Conservation (phyloP, 2,888 invertebrate species). For the Tortrix viridana region DNA sequence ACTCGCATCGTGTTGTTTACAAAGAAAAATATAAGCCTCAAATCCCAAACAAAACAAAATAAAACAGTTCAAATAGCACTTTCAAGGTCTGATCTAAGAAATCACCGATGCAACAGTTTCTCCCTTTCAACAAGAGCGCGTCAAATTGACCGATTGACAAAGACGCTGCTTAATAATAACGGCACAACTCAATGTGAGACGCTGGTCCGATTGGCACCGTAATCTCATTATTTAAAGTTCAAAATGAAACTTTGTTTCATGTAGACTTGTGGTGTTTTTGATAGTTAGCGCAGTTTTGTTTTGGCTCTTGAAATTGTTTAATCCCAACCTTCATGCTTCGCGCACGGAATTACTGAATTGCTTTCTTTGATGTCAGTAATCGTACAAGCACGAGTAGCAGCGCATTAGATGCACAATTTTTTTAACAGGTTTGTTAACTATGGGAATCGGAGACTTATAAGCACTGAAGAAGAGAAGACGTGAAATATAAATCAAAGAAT, state of each 20-base stretch:
- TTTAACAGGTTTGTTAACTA: too few species aligned
- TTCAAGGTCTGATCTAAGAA: constrained; percentile 10
- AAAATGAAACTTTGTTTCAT: too few species aligned
- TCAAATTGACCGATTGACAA: constrained; percentile 33
- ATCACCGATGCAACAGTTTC: constrained; percentile 26
- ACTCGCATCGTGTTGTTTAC: too few species aligned
- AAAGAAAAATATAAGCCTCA: too few species aligned
- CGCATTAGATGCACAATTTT: too few species aligned
- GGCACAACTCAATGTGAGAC: too few species aligned
- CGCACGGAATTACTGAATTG: constrained; percentile 19
- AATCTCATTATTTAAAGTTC: too few species aligned
- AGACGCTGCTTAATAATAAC: neutral
- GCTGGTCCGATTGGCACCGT: too few species aligned
- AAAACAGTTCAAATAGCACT: neutral
- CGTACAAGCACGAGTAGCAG: neutral
- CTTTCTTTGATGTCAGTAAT: constrained; percentile 16
- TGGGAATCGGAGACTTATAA: too few species aligned
- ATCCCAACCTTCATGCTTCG: constrained; percentile 27
- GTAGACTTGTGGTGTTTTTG: too few species aligned
- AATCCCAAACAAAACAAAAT: neutral
- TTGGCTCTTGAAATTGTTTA: constrained; percentile 21
- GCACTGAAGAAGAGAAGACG: too few species aligned
- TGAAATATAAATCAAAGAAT: too few species aligned
- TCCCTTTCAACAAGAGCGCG: constrained; percentile 31
- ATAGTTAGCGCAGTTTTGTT: neutral